phyloP scores from a whole-genome alignment of 2,797 vertebrate species.

The Eulemur albifrons region DNA sequence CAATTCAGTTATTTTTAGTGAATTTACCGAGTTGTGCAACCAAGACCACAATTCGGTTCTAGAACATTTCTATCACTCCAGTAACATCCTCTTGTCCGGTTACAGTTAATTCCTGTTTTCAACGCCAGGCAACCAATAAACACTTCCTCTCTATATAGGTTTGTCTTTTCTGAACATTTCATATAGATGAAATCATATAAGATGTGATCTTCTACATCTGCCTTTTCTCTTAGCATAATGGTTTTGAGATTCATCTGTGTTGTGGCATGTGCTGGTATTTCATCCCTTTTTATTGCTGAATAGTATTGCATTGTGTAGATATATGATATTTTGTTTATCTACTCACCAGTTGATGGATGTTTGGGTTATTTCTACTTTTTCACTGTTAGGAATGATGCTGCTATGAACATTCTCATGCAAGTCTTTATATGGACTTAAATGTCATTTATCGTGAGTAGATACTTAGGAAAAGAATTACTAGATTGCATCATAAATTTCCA shows the following conservation, averaged over 20 bases:
- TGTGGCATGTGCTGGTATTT: not conserved
- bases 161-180: not conserved
- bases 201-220: not conserved
- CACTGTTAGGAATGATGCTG: not conserved
- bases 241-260: not conserved
- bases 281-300: not conserved
- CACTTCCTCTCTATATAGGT: not conserved
- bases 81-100: not conserved
- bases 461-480: not conserved
- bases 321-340: not conserved
- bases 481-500: not conserved
- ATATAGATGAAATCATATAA: not conserved
- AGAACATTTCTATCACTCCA: not conserved
- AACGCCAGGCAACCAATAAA: not conserved
- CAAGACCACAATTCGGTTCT: not conserved
- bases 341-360: not conserved
- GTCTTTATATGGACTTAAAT: not conserved
- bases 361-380: not conserved
- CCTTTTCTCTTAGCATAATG: not conserved
- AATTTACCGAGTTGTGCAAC: not conserved
- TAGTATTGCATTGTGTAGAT: not conserved
- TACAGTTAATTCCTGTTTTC: not conserved
- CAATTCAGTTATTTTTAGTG: not conserved
- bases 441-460: not conserved
- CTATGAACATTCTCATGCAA: not conserved